Evolutionary conservation across 2,113 vertebrate species (phyloP), one percentile per base, ranked within the genome.

Genomic region (Thunnus maccoyii): DNA sequence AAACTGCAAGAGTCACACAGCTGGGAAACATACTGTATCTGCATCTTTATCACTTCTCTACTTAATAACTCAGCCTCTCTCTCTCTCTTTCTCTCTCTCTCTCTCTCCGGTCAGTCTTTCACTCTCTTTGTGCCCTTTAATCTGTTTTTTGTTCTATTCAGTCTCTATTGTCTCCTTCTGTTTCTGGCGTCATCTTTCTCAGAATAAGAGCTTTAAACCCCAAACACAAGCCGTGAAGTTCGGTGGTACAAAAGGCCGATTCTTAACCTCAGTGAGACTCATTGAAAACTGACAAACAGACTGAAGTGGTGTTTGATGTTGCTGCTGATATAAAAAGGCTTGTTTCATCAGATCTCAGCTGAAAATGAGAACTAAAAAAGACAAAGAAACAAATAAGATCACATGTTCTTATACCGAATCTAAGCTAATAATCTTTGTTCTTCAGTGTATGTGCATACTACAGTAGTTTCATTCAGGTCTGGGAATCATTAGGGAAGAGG

Each of bases 1-100:
- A 41, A 41, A 41, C 36, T 41, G 36, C 64, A 70, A 48, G 54
- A 64, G 69, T 72, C 72, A 47, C 80, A 78, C 84, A 90, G 87
- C 88, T 91, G 89, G 76, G 76, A 80, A 66, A 62, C 72, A 64
- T 54, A 50, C 76, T 79, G 58, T 20, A 55, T 56, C 52, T 83
- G 61, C 66, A 68, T 72, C 80, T 30, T 17, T 3, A 52, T 67
- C 62, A 0, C 22, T 15, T 22, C 15, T 20, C 27, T 3, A 13
- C 52, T 27, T 58, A 18, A 72, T 36, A 51, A 79, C 18, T 20
- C 54, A 72, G 18, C 1, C 36, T 41, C 36, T 41, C 36, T 41
- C 36, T 41, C 36, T 41, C 36, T 36, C 36, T 14, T 25, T 25
- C 27, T 30, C 14, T 57, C 15, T 17, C 57, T 64, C 17, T 50